These are phyloP conservation scores for Nasonia vitripennis DNA, from an alignment of 1,140 invertebrate genomes.

Conservation along the genomic window DNA sequence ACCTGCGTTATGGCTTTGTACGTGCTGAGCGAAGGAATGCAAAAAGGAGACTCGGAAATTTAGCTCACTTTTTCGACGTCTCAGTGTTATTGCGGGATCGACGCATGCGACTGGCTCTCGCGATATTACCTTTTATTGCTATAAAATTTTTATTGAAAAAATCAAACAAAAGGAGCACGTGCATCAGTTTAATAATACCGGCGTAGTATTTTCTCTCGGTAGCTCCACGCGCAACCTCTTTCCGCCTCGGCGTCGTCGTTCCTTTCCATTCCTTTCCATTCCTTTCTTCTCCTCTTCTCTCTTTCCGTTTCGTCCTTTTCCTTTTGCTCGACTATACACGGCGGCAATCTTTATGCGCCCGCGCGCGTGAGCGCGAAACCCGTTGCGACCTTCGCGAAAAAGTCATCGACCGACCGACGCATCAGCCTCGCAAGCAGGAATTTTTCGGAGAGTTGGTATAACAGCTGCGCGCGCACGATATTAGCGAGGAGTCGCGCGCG, in stretches of 20 bases:
- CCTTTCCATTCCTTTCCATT: not conserved
- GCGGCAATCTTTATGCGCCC: slow-evolving; percentile 38
- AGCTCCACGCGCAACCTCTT: not conserved
- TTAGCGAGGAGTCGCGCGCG: not conserved
- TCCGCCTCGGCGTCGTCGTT: not conserved
- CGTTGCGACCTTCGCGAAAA: slow-evolving; percentile 53
- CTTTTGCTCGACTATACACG: slow-evolving; percentile 8
- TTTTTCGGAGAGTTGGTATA: not conserved
- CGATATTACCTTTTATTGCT: too few species aligned
- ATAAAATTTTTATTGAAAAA: too few species aligned
- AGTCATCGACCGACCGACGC: slow-evolving; percentile 47
- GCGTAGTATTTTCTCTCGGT: not conserved
- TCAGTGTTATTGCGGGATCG: not conserved
- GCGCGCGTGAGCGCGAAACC: slow-evolving; percentile 38
- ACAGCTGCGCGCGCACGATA: not conserved
- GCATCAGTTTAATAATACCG: not conserved
- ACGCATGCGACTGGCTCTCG: too few species aligned
- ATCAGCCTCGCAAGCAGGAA: not conserved
- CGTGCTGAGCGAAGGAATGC: not conserved
- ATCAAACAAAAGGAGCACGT: not conserved
- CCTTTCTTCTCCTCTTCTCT: slow-evolving; percentile 11
- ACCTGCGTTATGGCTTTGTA: not conserved
- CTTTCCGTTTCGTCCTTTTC: slow-evolving; percentile 12
- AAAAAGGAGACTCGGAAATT: not conserved
- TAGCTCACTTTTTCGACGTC: not conserved